Base-by-base conservation (phyloP, 2,797 vertebrate species). In the Clarias laeviceps region DNA sequence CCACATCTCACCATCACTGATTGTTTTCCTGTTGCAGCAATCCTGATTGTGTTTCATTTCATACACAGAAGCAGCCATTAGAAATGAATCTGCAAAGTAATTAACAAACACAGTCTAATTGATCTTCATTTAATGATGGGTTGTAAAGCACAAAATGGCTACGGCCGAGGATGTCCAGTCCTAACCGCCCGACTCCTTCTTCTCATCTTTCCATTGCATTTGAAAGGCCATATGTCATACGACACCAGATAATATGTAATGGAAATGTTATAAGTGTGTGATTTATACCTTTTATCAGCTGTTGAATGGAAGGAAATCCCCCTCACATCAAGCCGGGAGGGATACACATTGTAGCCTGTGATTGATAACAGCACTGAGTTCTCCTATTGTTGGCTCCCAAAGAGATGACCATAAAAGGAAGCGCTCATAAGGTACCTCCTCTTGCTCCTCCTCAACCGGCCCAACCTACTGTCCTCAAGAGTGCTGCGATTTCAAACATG, bases 371-470 rank as follows among this genome's bases (percentile, higher is more conserved):
- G 66, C 37, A 79, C 77, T 37, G 29, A 40, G 70, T 80, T 69
- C 94, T 95, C 92, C 93, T 93, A 94, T 90, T 93, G 93, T 94
- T 93, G 92, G 91, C 90, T 91, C 32, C 50, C 86, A 91, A 91
- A 94, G 93, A 94, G 93, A 95, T 96, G 95, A 87, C 97, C 96
- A 95, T 97, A 94, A 97, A 97, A 94, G 97, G 97, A 96, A 96
- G 93, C 88, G 86, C 89, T 91, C 88, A 89, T 92, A 93, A 91
- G 91, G 92, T 91, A 91, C 91, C 85, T 17, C 73, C 89, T 88
- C 88, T 80, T 88, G 88, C 88, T 83, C 80, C 90, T 87, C 91
- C 79, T 81, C 27, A 84, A 20, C 24, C 56, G 70, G 69, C 78
- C 82, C 70, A 66, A 80, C n/a, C 62, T 29, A 22, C 70, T 64